phyloP scores from a whole-genome alignment of 1,140 invertebrate species.

The Drosophila persimilis region DNA sequence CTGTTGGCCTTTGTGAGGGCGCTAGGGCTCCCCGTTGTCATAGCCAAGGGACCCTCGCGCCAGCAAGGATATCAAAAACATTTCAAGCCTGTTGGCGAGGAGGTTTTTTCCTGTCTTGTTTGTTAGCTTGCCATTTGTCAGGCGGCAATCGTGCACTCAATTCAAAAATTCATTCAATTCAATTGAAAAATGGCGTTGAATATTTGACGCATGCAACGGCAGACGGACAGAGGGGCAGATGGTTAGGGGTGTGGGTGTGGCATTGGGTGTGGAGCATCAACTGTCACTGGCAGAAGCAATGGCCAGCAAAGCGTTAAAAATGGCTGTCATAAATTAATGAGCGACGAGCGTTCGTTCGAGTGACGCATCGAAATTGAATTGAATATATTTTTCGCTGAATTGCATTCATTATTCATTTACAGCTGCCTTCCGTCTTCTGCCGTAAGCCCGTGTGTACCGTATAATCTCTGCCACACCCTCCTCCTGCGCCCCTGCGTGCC shows the following conservation, averaged over 20 bases:
- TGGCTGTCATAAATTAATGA: conserved; percentile 80
- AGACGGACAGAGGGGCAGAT: neutral
- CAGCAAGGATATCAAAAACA: neutral
- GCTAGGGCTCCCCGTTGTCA: too few species aligned
- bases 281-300: conserved; percentile 63
- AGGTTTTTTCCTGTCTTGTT: conserved; percentile 30
- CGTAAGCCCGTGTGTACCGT: conserved; percentile 1
- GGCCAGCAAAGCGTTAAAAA: conserved; percentile 78
- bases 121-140: conserved; percentile 38
- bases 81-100: conserved; percentile 11
- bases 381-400: conserved; percentile 74
- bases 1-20: too few species aligned
- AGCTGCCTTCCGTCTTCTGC: conserved; percentile 40
- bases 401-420: conserved; percentile 80
- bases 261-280: conserved; percentile 41
- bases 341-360: conserved; percentile 52
- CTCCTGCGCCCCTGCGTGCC: too few species aligned
- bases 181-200: conserved; percentile 74
- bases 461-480: too few species aligned
- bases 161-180: conserved; percentile 76
- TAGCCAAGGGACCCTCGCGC: neutral
- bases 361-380: conserved; percentile 76
- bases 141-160: conserved; percentile 53
- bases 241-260: neutral
- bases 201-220: conserved; percentile 65